phyloP scores from a whole-genome alignment of 2,888 invertebrate species.

The Chirona hameri region DNA sequence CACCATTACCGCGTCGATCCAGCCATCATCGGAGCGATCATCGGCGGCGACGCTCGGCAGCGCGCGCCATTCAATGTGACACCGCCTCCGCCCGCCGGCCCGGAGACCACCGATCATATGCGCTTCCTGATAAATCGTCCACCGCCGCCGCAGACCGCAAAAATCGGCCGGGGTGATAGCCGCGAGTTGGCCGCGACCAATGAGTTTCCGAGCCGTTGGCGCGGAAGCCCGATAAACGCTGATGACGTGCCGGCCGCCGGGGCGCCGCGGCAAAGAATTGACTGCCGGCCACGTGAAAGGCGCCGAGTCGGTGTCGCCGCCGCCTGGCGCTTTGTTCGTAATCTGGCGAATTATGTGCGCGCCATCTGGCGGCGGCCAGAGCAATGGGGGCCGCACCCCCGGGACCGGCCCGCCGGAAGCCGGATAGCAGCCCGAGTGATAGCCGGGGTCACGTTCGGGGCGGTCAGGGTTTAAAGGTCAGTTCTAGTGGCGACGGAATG shows the following conservation, averaged over 20 bases:
- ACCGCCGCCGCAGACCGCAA: neutral
- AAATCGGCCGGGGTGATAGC: neutral
- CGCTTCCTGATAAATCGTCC: neutral
- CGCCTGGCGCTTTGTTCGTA: neutral
- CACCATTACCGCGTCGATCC: neutral
- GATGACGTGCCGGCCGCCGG: no score
- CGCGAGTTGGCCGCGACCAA: neutral
- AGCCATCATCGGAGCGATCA: neutral
- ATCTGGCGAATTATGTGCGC: constrained; percentile 2
- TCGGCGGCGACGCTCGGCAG: neutral
- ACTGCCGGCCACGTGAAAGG: neutral
- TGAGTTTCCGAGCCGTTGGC: neutral
- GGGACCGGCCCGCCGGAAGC: no score
- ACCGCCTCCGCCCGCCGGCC: neutral
- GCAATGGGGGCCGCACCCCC: no score
- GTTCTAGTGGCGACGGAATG: no score
- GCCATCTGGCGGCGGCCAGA: neutral
- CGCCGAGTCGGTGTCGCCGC: neutral
- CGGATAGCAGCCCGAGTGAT: no score
- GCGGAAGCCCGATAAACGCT: neutral
- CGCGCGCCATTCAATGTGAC: neutral
- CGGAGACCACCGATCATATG: neutral
- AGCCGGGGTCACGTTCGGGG: no score
- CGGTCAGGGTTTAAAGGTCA: no score
- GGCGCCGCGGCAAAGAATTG: neutral